Evolutionary conservation across 1,140 invertebrate genomes (phyloP), one percentile per base, ranked within the genome.

Genomic region (Procambarus virginalis): DNA sequence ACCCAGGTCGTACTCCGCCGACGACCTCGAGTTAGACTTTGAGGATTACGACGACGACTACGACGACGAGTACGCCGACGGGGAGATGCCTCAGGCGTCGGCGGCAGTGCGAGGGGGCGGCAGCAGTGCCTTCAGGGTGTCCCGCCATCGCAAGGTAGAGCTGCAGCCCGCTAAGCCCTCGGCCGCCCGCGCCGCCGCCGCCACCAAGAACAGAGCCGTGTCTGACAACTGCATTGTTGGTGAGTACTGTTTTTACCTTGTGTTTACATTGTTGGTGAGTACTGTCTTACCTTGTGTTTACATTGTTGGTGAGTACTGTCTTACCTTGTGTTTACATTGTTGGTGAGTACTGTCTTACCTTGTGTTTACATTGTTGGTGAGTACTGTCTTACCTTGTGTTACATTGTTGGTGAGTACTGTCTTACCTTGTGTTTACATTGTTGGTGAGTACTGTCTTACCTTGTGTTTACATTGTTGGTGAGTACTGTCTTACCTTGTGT

Each of bases 91-190:
- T 12, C 94, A 84, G 94, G 86, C 86, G 93, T 93, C 91, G 91
- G 93, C 46, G 93, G 93, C 48, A 91, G 92, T 82, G 75, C 90
- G 92, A 68, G 92, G 87, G 78, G 94, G 93, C 84, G 93, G 93
- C 80, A 94, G 93, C 87, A 93, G 93, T 92, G 94, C 92, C 73
- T 94, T 94, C 87, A 94, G 94, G 8, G 89, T 95, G 46, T 93
- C 94, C 45, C 93, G 93, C 75, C 94, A 95, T 90, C 93, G 93
- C 84, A 95, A 94, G 91, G 94, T 94, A 55, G 94, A 94, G 84
- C 92, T 94, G 14, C 93, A 93, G 45, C 93, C 94, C 5, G 93
- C 94, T 12, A 93, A 92, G 92, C 80, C 91, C n/a, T 78, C 75
- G 3, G 68, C 81, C 22, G 46, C 68, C 2, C 80, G 80, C 58